phyloP scores from a whole-genome alignment of 2,113 vertebrate genomes.

The Hyla sarda region DNA sequence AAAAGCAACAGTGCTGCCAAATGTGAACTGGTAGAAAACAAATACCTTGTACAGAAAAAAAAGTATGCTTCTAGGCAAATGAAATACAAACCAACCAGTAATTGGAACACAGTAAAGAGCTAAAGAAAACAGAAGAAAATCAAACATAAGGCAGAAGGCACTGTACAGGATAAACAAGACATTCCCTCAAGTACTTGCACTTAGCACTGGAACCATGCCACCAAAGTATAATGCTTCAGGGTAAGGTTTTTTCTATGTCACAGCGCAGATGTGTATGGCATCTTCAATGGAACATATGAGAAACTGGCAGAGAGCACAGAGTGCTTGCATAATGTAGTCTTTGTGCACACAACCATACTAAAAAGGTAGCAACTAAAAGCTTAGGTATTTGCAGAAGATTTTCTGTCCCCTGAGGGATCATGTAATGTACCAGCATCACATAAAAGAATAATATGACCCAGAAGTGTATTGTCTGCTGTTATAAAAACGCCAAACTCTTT shows the following conservation, averaged over 20 bases:
- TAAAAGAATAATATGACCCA: not conserved
- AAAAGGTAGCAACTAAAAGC: constrained; percentile 16
- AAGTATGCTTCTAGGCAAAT: not conserved
- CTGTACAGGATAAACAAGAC: not conserved
- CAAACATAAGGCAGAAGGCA: not conserved
- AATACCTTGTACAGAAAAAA: not conserved
- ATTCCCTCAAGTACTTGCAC: not conserved
- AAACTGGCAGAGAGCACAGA: not conserved
- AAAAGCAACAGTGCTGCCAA: not conserved
- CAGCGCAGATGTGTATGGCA: constrained; percentile 10
- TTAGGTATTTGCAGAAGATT: not conserved
- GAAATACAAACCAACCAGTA: not conserved
- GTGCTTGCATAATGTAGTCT: constrained; percentile 32
- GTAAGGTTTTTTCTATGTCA: constrained; percentile 5
- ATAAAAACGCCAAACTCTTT: not conserved
- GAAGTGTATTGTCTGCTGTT: not conserved
- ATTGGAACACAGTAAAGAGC: not conserved
- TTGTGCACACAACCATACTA: not conserved
- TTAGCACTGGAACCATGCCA: constrained; percentile 19
- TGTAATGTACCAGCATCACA: not conserved
- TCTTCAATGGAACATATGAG: constrained; percentile 26
- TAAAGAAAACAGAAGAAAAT: constrained; percentile 3
- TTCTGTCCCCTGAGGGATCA: not conserved
- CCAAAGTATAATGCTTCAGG: not conserved
- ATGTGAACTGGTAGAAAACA: not conserved